phyloP scores from a whole-genome alignment of 1,140 invertebrate species.

The Caenorhabditis tropicalis region DNA sequence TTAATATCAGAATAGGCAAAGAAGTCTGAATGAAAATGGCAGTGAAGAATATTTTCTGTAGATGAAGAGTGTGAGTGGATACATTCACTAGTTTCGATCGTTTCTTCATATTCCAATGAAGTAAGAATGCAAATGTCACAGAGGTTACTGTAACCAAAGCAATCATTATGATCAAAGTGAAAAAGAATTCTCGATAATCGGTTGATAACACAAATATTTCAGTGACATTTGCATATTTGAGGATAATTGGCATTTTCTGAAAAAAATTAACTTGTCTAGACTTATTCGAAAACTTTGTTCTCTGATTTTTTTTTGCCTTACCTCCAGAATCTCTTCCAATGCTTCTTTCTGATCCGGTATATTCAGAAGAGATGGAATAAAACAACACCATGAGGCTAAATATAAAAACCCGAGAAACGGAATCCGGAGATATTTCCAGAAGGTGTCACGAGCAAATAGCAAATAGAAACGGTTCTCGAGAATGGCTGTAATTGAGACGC shows the following conservation, averaged over 20 bases:
- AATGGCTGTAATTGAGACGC: not conserved
- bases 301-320: too few species aligned
- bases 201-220: not conserved
- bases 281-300: too few species aligned
- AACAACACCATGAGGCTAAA: not conserved
- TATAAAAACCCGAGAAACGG: not conserved
- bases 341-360: not conserved
- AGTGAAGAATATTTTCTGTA: not conserved
- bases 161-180: not conserved
- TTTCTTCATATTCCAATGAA: not conserved
- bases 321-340: not conserved
- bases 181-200: not conserved
- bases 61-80: not conserved
- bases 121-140: not conserved
- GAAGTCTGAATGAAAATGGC: slow-evolving; percentile 9
- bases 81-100: not conserved
- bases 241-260: not conserved
- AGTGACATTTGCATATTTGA: not conserved
- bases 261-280: too few species aligned
- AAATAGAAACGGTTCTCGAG: not conserved
- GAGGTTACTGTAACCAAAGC: not conserved
- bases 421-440: not conserved
- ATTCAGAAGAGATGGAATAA: not conserved
- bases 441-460: not conserved
- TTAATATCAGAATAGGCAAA: not conserved